These are phyloP conservation scores for Tromatobia lineatoria DNA, from an alignment of 2,888 invertebrate species.

Conservation along the genomic window DNA sequence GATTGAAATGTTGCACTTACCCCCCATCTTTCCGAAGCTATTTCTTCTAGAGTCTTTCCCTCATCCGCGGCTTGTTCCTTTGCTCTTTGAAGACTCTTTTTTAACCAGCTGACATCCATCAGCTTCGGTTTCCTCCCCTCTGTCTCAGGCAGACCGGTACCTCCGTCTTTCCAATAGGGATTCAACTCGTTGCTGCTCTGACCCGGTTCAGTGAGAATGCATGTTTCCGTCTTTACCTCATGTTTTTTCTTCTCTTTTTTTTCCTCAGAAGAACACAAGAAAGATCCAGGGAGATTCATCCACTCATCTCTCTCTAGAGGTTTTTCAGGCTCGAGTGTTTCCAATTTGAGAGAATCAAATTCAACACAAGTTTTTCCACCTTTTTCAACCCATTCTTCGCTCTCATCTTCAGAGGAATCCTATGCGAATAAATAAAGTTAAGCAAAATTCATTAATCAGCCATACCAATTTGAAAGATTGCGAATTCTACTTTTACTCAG, in stretches of 20 bases:
- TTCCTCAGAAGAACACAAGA: constrained; percentile 84
- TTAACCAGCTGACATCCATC: constrained; percentile 86
- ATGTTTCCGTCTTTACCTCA: constrained; percentile 87
- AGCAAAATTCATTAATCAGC: background rate
- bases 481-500: constrained; percentile 37
- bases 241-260: constrained; percentile 84
- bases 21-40: constrained; percentile 88
- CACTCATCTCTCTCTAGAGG: constrained; percentile 89
- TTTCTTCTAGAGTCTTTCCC: constrained; percentile 86
- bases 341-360: constrained; percentile 15
- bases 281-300: constrained; percentile 90
- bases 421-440: background rate
- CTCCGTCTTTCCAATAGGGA: constrained; percentile 97
- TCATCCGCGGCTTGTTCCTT: constrained; percentile 87
- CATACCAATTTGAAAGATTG: background rate
- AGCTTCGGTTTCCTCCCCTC: constrained; percentile 77
- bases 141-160: constrained; percentile 91
- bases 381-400: constrained; percentile 89
- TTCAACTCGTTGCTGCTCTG: constrained; percentile 93
- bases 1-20: constrained; percentile 78
- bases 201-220: constrained; percentile 89
- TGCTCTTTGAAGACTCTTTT: constrained; percentile 86
- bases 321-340: constrained; percentile 69
- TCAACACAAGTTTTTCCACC: constrained; percentile 10
- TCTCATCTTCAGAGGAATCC: constrained; percentile 78